Conservation (phyloP, 2,113 vertebrate species). For the Macrotus californicus region DNA sequence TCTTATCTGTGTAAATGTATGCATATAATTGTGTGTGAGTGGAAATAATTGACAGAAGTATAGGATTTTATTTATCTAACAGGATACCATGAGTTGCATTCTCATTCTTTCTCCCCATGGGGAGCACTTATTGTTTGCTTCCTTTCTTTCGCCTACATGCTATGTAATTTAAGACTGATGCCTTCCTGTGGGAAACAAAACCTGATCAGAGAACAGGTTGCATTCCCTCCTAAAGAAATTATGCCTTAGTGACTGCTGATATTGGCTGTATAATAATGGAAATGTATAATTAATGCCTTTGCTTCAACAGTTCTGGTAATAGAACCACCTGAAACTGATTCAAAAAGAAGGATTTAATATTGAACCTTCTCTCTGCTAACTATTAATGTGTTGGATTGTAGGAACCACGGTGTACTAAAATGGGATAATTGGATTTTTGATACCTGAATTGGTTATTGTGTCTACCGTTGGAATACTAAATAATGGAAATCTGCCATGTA, state of each 20-base stretch:
- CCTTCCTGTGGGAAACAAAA: constrained; percentile 80
- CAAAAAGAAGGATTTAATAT: constrained; percentile 63
- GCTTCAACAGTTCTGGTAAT: constrained; percentile 76
- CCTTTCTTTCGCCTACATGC: constrained; percentile 77
- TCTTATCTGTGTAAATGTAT: neutral
- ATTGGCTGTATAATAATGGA: constrained; percentile 79
- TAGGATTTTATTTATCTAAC: constrained; percentile 68
- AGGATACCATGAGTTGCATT: constrained; percentile 33
- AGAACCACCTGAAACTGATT: constrained; percentile 73
- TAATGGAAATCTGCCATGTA: constrained; percentile 56
- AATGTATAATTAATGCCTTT: constrained; percentile 82
- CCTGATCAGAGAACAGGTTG: constrained; percentile 80
- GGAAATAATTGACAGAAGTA: constrained; percentile 27
- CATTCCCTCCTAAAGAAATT: constrained; percentile 81
- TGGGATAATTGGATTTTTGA: constrained; percentile 30
- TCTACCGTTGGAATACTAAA: constrained; percentile 48
- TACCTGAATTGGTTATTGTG: constrained; percentile 53
- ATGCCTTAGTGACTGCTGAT: constrained; percentile 78
- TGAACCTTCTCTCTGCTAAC: constrained; percentile 35
- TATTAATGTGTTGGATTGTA: neutral
- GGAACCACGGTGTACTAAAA: constrained; percentile 25
- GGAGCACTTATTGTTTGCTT: constrained; percentile 75
- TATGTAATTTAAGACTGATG: constrained; percentile 82
- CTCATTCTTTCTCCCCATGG: constrained; percentile 60
- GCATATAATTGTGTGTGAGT: neutral